Conservation (phyloP, 2,113 vertebrate species). For the Mesembrinibis cayennensis region DNA sequence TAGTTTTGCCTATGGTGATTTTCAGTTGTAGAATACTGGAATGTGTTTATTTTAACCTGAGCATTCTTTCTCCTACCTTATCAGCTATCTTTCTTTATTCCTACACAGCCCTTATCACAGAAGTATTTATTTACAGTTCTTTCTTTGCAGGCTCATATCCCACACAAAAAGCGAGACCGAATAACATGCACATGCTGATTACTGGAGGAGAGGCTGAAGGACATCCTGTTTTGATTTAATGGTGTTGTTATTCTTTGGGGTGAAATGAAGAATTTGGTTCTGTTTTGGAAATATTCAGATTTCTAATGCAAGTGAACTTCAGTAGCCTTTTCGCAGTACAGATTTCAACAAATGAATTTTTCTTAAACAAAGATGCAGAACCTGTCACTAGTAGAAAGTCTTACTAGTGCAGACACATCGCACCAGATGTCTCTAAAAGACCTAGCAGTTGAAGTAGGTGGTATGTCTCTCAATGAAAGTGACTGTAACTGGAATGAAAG, state of each 20-base stretch:
- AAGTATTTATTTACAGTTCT: conserved; percentile 49
- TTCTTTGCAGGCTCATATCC: conserved; percentile 33
- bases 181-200: background rate
- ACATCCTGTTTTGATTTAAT: conserved; percentile 4
- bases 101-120: conserved; percentile 5
- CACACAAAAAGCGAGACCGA: background rate
- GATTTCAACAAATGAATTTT: background rate
- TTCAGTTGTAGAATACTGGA: background rate
- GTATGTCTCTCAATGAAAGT: rapidly evolving
- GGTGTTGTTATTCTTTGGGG: background rate
- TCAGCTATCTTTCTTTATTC: background rate
- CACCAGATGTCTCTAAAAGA: background rate
- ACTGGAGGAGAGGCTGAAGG: conserved; percentile 38
- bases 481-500: background rate
- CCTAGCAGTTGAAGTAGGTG: background rate
- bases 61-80: conserved; percentile 15
- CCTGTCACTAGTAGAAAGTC: background rate
- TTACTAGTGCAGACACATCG: background rate
- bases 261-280: background rate
- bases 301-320: background rate
- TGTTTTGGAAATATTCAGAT: conserved; percentile 7
- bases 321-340: background rate
- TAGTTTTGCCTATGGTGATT: background rate
- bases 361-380: conserved; percentile 23
- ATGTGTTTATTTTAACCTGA: conserved; percentile 9